A percentile compares a stretch with the other conserved stretches of the same genome.
These are phyloP conservation scores for Diplazon laetatorius DNA, from an alignment of 2,888 invertebrate genomes.

Conservation along the genomic window DNA sequence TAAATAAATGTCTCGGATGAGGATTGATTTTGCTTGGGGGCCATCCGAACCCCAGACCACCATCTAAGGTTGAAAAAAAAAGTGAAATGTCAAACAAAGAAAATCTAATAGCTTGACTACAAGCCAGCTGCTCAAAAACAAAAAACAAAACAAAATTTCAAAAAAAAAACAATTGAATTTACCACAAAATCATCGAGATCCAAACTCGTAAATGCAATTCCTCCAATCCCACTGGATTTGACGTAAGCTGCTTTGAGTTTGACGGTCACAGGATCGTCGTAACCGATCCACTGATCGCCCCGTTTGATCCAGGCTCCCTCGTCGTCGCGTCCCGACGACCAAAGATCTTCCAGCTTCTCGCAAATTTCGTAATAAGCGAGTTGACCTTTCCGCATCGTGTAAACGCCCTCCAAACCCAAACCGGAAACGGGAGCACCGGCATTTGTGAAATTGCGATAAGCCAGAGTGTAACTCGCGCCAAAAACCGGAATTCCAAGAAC, in stretches of 20 bases:
- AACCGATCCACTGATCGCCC: conserved; percentile 92
- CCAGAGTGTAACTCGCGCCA: conserved; percentile 88
- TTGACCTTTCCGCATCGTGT: conserved; percentile 87
- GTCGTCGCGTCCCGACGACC: conserved; percentile 84
- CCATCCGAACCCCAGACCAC: too few relatives aligned
- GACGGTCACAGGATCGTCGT: conserved; percentile 85
- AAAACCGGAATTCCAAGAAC: conserved; percentile 89
- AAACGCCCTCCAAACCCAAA: conserved; percentile 87
- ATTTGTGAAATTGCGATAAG: conserved; percentile 83
- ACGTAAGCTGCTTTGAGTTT: conserved; percentile 86
- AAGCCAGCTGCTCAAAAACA: too few relatives aligned
- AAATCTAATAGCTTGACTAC: too few relatives aligned
- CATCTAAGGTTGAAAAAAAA: too few relatives aligned
- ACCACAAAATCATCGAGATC: conserved; percentile 90
- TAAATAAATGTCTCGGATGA: too few relatives aligned
- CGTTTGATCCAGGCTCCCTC: conserved; percentile 87
- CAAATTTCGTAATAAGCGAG: conserved; percentile 90
- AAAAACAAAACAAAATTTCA: too few relatives aligned
- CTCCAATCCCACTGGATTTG: conserved; percentile 86
- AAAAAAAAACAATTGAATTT: too few relatives aligned
- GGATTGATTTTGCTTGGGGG: too few relatives aligned
- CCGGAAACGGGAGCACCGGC: conserved; percentile 86
- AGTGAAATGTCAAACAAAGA: too few relatives aligned
- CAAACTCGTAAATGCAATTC: conserved; percentile 88
- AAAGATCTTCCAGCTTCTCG: conserved; percentile 85